Evolutionary conservation across 2,113 vertebrate species (phyloP).

Genomic region (Forbesichthys agassizii): DNA sequence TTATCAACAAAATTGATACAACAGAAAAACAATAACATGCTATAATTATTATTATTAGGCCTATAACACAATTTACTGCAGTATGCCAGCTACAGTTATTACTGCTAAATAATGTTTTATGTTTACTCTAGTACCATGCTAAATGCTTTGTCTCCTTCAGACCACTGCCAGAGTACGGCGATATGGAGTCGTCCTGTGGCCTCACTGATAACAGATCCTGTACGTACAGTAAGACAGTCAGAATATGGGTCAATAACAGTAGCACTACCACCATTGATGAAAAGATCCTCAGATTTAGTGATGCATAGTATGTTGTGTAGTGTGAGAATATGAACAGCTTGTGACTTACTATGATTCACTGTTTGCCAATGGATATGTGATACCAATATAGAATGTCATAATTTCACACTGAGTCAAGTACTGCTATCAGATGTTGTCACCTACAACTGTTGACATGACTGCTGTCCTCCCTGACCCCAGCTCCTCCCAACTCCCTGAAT

Average conservation of each 20-base stretch:
- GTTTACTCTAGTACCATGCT: neutral
- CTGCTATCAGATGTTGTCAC: neutral
- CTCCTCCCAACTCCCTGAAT: constrained; percentile 83
- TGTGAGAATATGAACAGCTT: too few relatives aligned
- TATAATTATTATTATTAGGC: too few relatives aligned
- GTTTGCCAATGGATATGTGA: neutral
- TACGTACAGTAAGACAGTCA: constrained; percentile 73
- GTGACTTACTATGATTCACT: neutral
- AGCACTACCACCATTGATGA: neutral
- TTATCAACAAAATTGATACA: too few relatives aligned
- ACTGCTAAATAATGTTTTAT: too few relatives aligned
- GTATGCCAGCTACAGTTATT: too few relatives aligned
- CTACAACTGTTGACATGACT: neutral
- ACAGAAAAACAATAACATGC: too few relatives aligned
- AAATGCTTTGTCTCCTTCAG: constrained; percentile 62
- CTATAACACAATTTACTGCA: too few relatives aligned
- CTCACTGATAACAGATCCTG: constrained; percentile 81
- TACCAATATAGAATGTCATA: neutral
- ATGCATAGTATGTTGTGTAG: neutral
- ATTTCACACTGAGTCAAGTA: neutral
- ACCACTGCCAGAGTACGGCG: constrained; percentile 86
- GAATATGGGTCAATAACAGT: neutral
- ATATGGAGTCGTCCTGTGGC: constrained; percentile 84
- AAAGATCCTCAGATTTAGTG: neutral
- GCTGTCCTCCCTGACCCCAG: constrained; percentile 61